Conservation (phyloP, 2,113 vertebrate genomes). For the Thryonomys swinderianus region DNA sequence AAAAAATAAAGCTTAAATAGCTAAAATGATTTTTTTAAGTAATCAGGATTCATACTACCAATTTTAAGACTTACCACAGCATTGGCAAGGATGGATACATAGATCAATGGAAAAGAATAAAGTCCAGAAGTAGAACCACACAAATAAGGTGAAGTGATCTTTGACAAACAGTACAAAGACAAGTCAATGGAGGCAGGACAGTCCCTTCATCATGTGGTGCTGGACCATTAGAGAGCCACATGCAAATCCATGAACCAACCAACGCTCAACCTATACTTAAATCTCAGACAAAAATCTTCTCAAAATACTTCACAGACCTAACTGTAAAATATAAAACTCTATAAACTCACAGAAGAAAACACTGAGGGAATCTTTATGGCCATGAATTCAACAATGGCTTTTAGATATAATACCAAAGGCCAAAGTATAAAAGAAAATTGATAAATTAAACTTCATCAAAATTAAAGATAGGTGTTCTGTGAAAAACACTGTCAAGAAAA, state of each 20-base stretch:
- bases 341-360: background rate
- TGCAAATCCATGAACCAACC: background rate
- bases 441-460: too few relatives aligned
- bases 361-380: background rate
- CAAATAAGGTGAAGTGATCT: background rate
- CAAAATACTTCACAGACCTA: background rate
- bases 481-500: too few relatives aligned
- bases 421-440: background rate
- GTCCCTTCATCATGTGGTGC: background rate
- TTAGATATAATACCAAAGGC: background rate
- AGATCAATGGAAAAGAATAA: background rate
- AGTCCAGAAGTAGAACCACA: background rate
- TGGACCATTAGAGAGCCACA: background rate
- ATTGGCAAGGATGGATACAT: background rate
- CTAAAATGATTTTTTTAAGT: background rate
- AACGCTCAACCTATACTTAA: background rate
- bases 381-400: background rate
- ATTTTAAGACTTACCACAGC: background rate
- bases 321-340: background rate
- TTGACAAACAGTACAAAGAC: background rate
- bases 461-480: too few relatives aligned
- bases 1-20: background rate
- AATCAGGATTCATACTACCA: background rate
- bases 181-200: background rate
- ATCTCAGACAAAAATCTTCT: conserved; percentile 8